Base-by-base conservation (phyloP, 2,888 invertebrate species). In the Cryptus armator region DNA sequence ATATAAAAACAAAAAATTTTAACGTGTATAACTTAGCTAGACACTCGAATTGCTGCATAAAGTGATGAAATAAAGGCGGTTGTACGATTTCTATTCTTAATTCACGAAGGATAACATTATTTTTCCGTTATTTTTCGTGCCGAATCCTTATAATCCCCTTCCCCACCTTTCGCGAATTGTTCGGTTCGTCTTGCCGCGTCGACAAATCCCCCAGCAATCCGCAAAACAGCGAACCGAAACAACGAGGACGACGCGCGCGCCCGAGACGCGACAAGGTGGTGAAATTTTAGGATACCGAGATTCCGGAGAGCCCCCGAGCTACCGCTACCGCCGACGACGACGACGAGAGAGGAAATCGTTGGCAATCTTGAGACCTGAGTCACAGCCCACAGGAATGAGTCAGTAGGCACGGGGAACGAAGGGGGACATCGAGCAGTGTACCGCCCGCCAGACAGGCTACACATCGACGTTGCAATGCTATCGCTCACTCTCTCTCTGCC, bases 291-390 rank as follows among this genome's bases (percentile, higher is more conserved):
- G 48, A 80, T 75, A 68, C 53, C 16, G 37, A 70, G 68, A 75
- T 79, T 75, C 53, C 76, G 29, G 14, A n/a, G 59, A 62, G 59
- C 29, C 6, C 37, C 37, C 6, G 37, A 37, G 37, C 37, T 37
- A 14, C 14, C 48, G 48, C 24, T 24, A 24, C 9, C 14, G 14
- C 48, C 48, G 14, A 37, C n/a, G 19, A 51, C 56, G 46, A 43
- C 62, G 59, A 10, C 43, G 67, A 14, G 77, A 81, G 87, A 89
- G 90, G 91, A 91, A 92, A 92, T 92, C 86, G 91, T 87, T 89
- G 88, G 88, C 91, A 87, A 91, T 92, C 91, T 89, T 90, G 81
- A 85, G 86, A 88, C 89, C 91, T 93, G 93, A 93, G 91, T 93
- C 93, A 93, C 89, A 84, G 9, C 9, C 87, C 84, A 81, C 87